These are phyloP conservation scores for Silurus meridionalis DNA, from an alignment of 2,113 vertebrate species.

Conservation along the genomic window DNA sequence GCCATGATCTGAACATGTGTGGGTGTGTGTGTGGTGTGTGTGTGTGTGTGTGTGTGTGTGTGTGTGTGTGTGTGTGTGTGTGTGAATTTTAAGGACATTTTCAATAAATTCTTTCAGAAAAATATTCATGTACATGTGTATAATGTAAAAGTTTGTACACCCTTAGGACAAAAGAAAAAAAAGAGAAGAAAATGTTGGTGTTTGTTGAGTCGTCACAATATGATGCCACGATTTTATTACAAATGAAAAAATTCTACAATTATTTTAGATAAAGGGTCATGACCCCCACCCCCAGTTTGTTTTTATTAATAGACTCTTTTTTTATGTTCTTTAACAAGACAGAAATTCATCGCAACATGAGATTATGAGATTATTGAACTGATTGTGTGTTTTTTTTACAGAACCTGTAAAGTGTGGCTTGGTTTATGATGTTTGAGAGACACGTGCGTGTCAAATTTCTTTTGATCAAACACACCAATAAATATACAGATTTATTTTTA, in stretches of 20 bases:
- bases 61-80: not conserved
- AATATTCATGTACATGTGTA: not conserved
- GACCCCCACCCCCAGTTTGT: no score
- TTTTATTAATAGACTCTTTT: not conserved
- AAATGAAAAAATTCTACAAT: not conserved
- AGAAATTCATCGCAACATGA: not conserved
- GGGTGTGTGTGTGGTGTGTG: not conserved
- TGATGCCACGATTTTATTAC: not conserved
- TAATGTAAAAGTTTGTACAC: not conserved
- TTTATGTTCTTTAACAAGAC: not conserved
- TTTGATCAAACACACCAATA: no score
- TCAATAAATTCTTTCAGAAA: not conserved
- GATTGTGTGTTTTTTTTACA: no score
- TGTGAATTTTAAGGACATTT: not conserved
- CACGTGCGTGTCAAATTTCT: no score
- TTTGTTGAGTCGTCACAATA: not conserved
- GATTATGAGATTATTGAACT: no score
- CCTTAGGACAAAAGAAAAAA: not conserved
- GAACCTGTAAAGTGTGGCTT: no score
- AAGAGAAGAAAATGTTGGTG: not conserved
- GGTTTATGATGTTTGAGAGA: no score
- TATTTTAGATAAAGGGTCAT: not conserved
- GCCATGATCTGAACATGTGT: not conserved
- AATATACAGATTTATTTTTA: no score
- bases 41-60: not conserved